A percentile compares a stretch with the other conserved stretches of the same genome.
Evolutionary conservation across 2,113 vertebrate species (phyloP).

Genomic region (Leptocoma aspasia): DNA sequence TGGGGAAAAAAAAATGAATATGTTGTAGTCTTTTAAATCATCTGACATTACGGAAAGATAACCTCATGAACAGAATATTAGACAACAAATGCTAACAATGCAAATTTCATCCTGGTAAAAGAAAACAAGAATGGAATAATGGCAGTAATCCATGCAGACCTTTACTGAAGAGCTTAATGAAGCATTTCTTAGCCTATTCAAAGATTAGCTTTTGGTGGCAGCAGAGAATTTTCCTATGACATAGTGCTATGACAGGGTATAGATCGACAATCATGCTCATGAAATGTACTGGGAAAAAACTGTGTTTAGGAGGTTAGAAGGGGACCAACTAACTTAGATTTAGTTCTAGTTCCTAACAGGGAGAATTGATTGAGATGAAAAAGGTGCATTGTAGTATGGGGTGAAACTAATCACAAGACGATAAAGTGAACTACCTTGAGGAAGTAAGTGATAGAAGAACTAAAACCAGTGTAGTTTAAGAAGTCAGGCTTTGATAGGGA

Average conservation of each 20-base stretch:
- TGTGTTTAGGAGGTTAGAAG: background rate
- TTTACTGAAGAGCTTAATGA: background rate
- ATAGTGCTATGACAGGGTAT: background rate
- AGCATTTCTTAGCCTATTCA: background rate
- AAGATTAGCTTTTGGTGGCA: background rate
- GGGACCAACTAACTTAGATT: background rate
- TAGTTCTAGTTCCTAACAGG: background rate
- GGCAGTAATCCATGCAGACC: background rate
- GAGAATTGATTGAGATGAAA: background rate
- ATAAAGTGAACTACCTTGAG: background rate
- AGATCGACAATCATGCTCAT: background rate
- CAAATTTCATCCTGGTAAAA: background rate
- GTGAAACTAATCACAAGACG: background rate
- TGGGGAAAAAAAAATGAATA: too few relatives aligned
- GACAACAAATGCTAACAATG: background rate
- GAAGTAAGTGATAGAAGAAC: background rate
- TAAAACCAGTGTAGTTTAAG: background rate
- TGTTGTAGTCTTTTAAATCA: background rate
- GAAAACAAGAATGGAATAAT: background rate
- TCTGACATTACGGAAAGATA: background rate
- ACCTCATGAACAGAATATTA: background rate
- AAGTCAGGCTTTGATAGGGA: background rate
- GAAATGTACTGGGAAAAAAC: background rate
- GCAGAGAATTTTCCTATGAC: background rate
- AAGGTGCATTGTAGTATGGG: background rate